Evolutionary conservation across 2,888 invertebrate genomes (phyloP), one percentile per base, ranked within the genome.

Genomic region (Drosophila meridionalis): DNA sequence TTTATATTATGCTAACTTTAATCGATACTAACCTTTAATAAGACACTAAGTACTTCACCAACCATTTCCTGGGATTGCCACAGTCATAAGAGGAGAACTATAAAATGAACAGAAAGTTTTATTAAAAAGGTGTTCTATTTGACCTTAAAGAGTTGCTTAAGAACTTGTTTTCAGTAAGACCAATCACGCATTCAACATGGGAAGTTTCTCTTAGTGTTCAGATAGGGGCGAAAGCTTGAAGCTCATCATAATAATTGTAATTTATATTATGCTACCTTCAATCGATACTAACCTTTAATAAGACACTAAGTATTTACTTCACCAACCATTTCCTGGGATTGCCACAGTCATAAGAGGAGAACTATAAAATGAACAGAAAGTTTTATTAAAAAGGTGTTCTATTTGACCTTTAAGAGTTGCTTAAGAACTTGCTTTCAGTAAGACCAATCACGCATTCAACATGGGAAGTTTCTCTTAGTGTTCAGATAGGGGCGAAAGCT

Each of bases 111-210:
- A 26, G 32, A 26, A 43, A 2, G 12, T 4, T 20, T 11, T 0
- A 34, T 40, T 70, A 28, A 30, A 34, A 32, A 28, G 9, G 0
- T 12, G 28, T 4, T 40, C 30, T 0, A 6, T 20, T 20, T 5
- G 0, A 9, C 12, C 4, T n/a, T 7, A 0, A 4, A 9, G 7
- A 6, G 20, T 9, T 50, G 38, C 12, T 38, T 34, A 11, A 34
- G 12, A 0, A 53, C 0, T 34, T 55, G 4, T 1, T 50, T 47
- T 56, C 56, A 56, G 56, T 56, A 56, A 56, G 56, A 80, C 83
- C 87, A 84, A 91, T 91, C 76, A 80, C 90, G 86, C 90, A 80
- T 75, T 91, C 88, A 89, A 78, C 87, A 87, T 34, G 76, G 40
- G 90, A 87, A 87, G 89, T 87, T 90, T 86, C 76, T 68, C 80